Evolutionary conservation across 2,797 vertebrate species (phyloP), one percentile per base, ranked within the genome.

Genomic region (Ctenopoma kingsleyae): DNA sequence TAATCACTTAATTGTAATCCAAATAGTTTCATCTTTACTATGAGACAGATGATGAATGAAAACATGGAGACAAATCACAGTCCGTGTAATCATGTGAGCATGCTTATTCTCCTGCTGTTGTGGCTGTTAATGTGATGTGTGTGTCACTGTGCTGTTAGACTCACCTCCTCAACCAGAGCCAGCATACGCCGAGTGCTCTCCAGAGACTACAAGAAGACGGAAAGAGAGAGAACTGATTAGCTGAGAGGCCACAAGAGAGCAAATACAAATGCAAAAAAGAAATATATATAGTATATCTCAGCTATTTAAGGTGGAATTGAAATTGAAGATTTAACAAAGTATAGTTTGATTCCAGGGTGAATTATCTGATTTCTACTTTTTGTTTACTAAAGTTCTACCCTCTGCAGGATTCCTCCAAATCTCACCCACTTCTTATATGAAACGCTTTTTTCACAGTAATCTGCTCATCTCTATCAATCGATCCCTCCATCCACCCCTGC

Each of bases 161-260:
- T 93, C 84, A 95, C 94, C 94, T 95, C 94, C 93, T 99, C 98
- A 49, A 99, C 98, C 86, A 99, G 94, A 86, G 98, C 93, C 86
- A 99, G 95, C 98, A 99, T 99, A 77, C 98, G 98, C 58, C 98
- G 97, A 78, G 98, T 99, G 77, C 98, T 99, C 93, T 99, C 98
- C 87, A 99, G 94, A 10, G 98, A 99, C 98, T 99, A 92, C 32
- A 70, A 67, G 49, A 16, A 30, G 69, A 74, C 30, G 23, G 47
- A 76, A 23, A 74, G 70, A 64, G 67, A 65, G 56, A 62, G 60
- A 66, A 13, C 19, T 36, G 10, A 76, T 89, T 61, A 84, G 61
- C 66, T 36, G 44, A 43, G 59, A 38, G 44, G 30, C 47, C 36
- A 63, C 22, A 38, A 40, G 43, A 64, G 58, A 47, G 22, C 1